Conservation (phyloP, 2,797 vertebrate genomes). For the Poeciliopsis presidionis region DNA sequence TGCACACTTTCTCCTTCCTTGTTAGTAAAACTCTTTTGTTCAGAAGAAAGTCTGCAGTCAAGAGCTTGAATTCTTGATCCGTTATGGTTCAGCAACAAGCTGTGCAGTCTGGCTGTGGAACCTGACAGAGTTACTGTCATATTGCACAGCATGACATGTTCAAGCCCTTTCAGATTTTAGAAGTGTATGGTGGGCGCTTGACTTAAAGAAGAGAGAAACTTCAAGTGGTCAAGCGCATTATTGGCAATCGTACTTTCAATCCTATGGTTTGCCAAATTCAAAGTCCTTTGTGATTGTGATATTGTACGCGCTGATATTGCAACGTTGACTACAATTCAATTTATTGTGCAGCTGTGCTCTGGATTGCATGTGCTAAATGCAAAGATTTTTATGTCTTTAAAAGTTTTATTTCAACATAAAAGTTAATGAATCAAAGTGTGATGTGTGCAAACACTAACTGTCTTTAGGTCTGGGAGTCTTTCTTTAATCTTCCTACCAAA, state of each 20-base stretch:
- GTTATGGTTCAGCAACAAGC: neutral
- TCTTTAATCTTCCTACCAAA: conserved; percentile 62
- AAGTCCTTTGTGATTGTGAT: neutral
- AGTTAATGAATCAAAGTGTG: conserved; percentile 26
- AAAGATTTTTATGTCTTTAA: conserved; percentile 5
- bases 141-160: neutral
- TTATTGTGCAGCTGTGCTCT: neutral
- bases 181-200: neutral
- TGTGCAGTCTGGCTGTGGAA: neutral
- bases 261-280: neutral
- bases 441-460: conserved; percentile 10
- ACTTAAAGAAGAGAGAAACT: neutral
- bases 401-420: conserved; percentile 41
- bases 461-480: conserved; percentile 38
- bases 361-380: neutral
- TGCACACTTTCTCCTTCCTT: neutral
- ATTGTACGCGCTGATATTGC: neutral
- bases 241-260: neutral
- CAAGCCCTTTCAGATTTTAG: neutral
- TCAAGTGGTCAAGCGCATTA: neutral
- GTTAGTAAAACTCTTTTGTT: neutral
- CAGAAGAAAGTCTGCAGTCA: neutral
- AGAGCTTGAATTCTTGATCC: neutral
- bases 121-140: neutral
- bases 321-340: neutral